Conservation (phyloP, 2,888 invertebrate genomes). For the Choreutis nemorana region DNA sequence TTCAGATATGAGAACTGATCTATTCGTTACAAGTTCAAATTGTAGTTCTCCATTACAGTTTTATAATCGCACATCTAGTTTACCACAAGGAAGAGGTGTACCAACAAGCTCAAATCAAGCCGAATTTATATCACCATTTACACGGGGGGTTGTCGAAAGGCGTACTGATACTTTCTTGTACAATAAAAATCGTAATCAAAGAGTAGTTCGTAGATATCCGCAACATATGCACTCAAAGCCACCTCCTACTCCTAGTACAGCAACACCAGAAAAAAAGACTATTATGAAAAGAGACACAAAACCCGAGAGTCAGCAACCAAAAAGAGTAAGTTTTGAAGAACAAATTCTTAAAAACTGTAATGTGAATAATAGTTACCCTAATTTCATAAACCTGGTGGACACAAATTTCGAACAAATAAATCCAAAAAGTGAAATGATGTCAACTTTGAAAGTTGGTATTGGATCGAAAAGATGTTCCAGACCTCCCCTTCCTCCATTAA, state of each 20-base stretch:
- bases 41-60: slow-evolving; percentile 30
- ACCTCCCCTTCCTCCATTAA: slow-evolving; percentile 40
- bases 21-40: slow-evolving; percentile 20
- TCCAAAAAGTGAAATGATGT: slow-evolving; percentile 9
- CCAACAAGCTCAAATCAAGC: slow-evolving; percentile 22
- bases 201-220: slow-evolving; percentile 35
- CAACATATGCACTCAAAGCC: slow-evolving; percentile 23
- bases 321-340: slow-evolving; percentile 41
- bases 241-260: slow-evolving; percentile 14
- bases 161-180: slow-evolving; percentile 36
- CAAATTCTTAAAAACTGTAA: slow-evolving; percentile 15
- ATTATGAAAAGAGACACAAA: too few species aligned
- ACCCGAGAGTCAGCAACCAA: slow-evolving; percentile 24
- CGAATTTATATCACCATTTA: slow-evolving; percentile 27
- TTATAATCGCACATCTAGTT: slow-evolving; percentile 26
- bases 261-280: slow-evolving; percentile 15
- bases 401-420: slow-evolving; percentile 14
- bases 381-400: too few species aligned
- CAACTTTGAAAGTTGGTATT: slow-evolving; percentile 15
- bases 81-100: slow-evolving; percentile 33
- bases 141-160: slow-evolving; percentile 37
- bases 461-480: slow-evolving; percentile 10
- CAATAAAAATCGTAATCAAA: slow-evolving; percentile 21
- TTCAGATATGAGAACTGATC: slow-evolving; percentile 20
- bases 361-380: too few species aligned